phyloP scores from a whole-genome alignment of 1,140 invertebrate genomes.

The Cataglyphis hispanica region DNA sequence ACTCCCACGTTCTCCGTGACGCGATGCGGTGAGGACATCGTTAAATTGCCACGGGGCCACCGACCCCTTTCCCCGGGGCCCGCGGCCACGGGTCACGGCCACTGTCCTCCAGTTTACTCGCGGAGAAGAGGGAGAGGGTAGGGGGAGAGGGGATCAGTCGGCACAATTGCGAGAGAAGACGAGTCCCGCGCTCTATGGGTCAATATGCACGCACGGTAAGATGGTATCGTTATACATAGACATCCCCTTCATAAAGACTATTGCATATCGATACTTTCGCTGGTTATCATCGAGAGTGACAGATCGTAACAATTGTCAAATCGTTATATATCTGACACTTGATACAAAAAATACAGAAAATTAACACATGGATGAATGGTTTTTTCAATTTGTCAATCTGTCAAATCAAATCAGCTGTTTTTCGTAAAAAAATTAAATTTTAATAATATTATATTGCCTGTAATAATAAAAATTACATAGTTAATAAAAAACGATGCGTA shows the following conservation, averaged over 20 bases:
- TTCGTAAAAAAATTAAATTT: not conserved
- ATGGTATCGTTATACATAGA: not conserved
- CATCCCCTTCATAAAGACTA: not conserved
- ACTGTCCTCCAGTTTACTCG: conserved; percentile 85
- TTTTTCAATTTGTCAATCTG: not conserved
- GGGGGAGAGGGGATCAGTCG: conserved; percentile 55
- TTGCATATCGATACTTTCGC: not conserved
- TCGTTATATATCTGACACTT: not conserved
- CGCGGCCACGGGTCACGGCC: conserved; percentile 83
- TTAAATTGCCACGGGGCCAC: conserved; percentile 80
- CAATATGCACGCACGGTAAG: conserved; percentile 24
- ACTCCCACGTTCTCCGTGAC: conserved; percentile 68
- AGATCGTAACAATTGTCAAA: not conserved
- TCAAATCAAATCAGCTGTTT: not conserved
- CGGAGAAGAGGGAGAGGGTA: not conserved
- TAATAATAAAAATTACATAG: not conserved
- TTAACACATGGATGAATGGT: not conserved
- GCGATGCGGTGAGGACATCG: conserved; percentile 65
- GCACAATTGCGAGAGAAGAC: conserved; percentile 61
- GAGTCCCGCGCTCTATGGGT: conserved; percentile 56
- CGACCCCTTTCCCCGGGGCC: conserved; percentile 80
- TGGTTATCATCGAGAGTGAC: not conserved
- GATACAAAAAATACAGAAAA: not conserved
- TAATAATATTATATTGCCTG: not conserved
- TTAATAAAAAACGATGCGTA: not conserved